Evolutionary conservation across 2,888 invertebrate genomes (phyloP), one percentile per base, ranked within the genome.

Genomic region (Drosophila anomalipes): DNA sequence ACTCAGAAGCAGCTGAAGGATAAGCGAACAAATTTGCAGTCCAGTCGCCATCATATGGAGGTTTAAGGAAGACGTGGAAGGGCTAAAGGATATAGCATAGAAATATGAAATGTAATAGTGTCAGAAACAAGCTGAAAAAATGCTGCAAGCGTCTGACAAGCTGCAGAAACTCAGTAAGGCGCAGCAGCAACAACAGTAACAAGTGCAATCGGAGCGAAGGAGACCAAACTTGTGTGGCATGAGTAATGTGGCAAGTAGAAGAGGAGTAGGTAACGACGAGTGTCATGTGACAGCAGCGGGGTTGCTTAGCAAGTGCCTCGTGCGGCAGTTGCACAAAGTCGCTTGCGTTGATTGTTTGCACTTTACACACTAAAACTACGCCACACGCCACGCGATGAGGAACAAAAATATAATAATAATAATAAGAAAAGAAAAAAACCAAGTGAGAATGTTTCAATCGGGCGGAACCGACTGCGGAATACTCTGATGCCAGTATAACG

Each of bases 271-370:
- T 32, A 39, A 41, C 41, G 14, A 57, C 30, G 9, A 57, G 41
- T 41, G 30, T 32, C 30, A 58, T 44, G 32, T 58, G 32, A 22
- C 32, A 44, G 32, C 44, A 44, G 32, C 32, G 41, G 32, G 52
- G 7, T 33, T 39, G 39, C 28, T 14, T 58, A 52, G 54, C 66
- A 60, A 75, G 56, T 78, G 65, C 77, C 77, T 74, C 77, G 66
- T 66, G 80, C 77, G 57, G 74, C 70, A 81, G 75, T 75, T 75
- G 83, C 86, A 79, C 75, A 73, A 86, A 89, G 79, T 86, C 89
- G 89, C 86, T 84, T 62, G 86, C 81, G 89, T 86, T 89, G 89
- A 86, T 86, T 86, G 89, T 86, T 86, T 86, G 86, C 86, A 86
- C 89, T 86, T 89, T 84, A 73, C 79, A 84, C 89, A 86, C 86